Evolutionary conservation across 2,888 invertebrate species (phyloP), one percentile per base, ranked within the genome.

Genomic region (Hymenopus coronatus): DNA sequence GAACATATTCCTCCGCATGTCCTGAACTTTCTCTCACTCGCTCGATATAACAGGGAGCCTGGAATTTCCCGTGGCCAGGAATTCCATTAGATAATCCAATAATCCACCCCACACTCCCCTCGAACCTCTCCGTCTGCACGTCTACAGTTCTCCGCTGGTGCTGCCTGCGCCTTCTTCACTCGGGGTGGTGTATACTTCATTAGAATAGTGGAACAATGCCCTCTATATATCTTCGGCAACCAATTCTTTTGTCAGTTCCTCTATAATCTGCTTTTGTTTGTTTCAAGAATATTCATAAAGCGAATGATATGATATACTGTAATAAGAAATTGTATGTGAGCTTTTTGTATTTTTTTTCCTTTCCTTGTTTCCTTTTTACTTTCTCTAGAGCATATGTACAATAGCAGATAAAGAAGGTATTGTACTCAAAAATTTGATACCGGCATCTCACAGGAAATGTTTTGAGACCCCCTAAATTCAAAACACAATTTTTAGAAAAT

Each of bases 21-120:
- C 3, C 85, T 54, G 54, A 85, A 85, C 85, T 85, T 85, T 46
- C 46, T 46, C 40, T 46, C 85, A 20, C 85, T 46, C 46, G n/a
- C 85, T 85, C 85, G 46, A 85, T 85, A 85, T 85, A 85, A 85
- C 85, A 85, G 54, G 46, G 46, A 28, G 15, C 25, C 54, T 70
- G 54, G 54, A 70, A 70, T 70, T 70, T 25, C 54, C 54, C 15
- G 85, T 46, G 85, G 46, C 46, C 27, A 85, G 85, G 46, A 85
- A 85, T 85, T 85, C 85, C 85, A 85, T 85, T 85, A 85, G 40
- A 85, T 85, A 85, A 85, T 85, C 85, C 85, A 85, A 85, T 85
- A 85, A 85, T 85, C 85, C 40, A 54, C 85, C 85, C 85, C 40
- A 15, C 12, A 46, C 85, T 28, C 85, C 85, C 85, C 25, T 20